These are phyloP conservation scores for Chiroxiphia lanceolata DNA, from an alignment of 2,797 vertebrate species.

Conservation along the genomic window DNA sequence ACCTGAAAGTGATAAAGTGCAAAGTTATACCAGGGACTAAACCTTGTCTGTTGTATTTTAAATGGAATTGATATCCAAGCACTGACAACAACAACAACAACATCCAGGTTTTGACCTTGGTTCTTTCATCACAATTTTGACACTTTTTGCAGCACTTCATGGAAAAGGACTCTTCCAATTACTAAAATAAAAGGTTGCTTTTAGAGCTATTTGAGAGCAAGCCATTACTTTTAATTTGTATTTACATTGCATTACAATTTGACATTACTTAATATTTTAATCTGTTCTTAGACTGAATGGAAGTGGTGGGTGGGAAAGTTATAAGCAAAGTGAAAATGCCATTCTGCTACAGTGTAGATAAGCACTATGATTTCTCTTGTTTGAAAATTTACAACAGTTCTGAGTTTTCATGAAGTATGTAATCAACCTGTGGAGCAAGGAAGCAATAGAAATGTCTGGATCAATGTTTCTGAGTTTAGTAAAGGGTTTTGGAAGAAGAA, in stretches of 20 bases:
- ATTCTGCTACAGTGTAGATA: not conserved
- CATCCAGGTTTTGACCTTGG: not conserved
- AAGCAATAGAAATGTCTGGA: constrained; percentile 63
- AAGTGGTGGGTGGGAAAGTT: not conserved
- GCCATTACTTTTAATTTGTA: not conserved
- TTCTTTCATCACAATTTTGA: not conserved
- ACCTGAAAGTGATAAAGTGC: not conserved
- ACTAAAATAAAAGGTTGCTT: not conserved
- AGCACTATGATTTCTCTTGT: not conserved
- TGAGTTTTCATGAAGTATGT: constrained; percentile 45
- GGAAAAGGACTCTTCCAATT: not conserved
- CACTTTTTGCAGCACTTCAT: not conserved
- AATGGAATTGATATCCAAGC: not conserved
- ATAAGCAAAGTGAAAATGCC: not conserved
- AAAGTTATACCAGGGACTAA: not conserved
- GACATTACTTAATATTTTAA: not conserved
- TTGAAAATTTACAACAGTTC: constrained; percentile 45
- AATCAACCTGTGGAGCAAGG: constrained; percentile 54
- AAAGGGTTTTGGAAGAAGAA: constrained; percentile 43
- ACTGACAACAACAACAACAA: not conserved
- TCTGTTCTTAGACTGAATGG: not conserved
- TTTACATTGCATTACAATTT: not conserved
- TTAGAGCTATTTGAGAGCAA: not conserved
- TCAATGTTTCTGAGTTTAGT: constrained; percentile 63
- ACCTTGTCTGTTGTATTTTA: not conserved